Percentiles rank a stretch among this genome's conserved stretches.
phyloP scores from a whole-genome alignment of 2,113 vertebrate species.

The Megalops atlanticus region DNA sequence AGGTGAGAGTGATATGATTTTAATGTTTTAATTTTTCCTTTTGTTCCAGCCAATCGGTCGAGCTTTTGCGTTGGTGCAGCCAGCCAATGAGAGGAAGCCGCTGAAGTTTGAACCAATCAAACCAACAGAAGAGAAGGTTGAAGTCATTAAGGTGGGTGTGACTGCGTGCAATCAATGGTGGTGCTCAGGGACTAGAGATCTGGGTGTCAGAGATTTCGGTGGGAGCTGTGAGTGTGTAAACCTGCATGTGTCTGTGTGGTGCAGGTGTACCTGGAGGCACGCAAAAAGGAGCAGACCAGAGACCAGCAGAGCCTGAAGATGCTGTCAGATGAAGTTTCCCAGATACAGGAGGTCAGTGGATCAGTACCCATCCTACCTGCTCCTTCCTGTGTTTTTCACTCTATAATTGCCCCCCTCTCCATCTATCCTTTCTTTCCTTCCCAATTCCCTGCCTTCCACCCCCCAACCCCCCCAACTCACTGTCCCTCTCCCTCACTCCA shows the following conservation, averaged over 20 bases:
- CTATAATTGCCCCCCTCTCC: background rate
- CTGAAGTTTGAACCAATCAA: conserved; percentile 79
- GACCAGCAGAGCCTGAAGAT: conserved; percentile 80
- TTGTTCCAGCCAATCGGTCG: conserved; percentile 76
- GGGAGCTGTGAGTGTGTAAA: background rate
- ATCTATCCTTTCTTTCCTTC: background rate
- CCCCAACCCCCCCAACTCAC: background rate
- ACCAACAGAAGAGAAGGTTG: conserved; percentile 80
- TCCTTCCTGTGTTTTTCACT: background rate
- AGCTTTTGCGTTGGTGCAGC: conserved; percentile 81
- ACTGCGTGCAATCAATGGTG: background rate
- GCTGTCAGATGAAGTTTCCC: conserved; percentile 84
- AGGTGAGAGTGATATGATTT: background rate
- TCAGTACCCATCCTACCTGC: background rate
- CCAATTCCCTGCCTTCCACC: conserved; percentile 1
- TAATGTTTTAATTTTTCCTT: background rate
- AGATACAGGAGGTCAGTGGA: conserved; percentile 82
- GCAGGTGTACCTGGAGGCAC: conserved; percentile 83
- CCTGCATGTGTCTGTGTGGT: conserved; percentile 18
- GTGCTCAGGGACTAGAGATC: background rate
- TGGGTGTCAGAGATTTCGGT: background rate
- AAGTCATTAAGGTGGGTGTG: conserved; percentile 85
- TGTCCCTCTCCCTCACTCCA: background rate
- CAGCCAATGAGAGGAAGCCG: conserved; percentile 57
- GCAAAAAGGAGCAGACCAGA: conserved; percentile 69